phyloP scores from a whole-genome alignment of 2,888 invertebrate genomes.

The Eumerus sabulonum region DNA sequence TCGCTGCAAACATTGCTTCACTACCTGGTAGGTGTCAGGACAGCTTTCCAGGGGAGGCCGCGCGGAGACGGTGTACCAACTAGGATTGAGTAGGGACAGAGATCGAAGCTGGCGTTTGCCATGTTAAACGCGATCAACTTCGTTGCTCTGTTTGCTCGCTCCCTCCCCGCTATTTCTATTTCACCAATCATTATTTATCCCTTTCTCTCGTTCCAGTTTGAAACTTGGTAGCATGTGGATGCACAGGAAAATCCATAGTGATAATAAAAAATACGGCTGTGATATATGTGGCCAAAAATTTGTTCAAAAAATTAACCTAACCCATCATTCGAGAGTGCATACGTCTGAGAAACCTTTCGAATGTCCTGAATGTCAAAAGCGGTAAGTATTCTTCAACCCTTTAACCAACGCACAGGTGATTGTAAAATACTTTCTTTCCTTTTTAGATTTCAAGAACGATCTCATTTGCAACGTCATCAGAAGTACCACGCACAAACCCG shows the following conservation, averaged over 20 bases:
- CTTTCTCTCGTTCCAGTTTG: slow-evolving; percentile 71
- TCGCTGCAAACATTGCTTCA: too few species aligned
- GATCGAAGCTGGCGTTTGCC: too few species aligned
- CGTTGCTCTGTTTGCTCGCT: too few species aligned
- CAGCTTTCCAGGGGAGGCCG: too few species aligned
- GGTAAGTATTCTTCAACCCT: slow-evolving; percentile 63
- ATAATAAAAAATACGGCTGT: slow-evolving; percentile 78
- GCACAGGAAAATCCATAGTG: slow-evolving; percentile 79
- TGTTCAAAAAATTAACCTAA: slow-evolving; percentile 79
- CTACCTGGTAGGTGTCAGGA: too few species aligned
- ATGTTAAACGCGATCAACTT: too few species aligned
- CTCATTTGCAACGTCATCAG: slow-evolving; percentile 78
- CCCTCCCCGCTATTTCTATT: too few species aligned
- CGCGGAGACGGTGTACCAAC: too few species aligned
- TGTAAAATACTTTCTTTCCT: background rate
- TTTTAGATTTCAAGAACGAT: slow-evolving; percentile 77
- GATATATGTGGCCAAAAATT: slow-evolving; percentile 79
- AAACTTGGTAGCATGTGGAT: slow-evolving; percentile 79
- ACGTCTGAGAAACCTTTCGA: slow-evolving; percentile 78
- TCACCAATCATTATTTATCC: too few species aligned
- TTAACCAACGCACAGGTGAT: background rate
- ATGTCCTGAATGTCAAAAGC: slow-evolving; percentile 78
- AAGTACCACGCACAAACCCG: slow-evolving; percentile 78
- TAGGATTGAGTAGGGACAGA: too few species aligned
- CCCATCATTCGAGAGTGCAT: slow-evolving; percentile 78